Base-by-base conservation (phyloP, 2,797 vertebrate species). In the Rhinatrema bivittatum region DNA sequence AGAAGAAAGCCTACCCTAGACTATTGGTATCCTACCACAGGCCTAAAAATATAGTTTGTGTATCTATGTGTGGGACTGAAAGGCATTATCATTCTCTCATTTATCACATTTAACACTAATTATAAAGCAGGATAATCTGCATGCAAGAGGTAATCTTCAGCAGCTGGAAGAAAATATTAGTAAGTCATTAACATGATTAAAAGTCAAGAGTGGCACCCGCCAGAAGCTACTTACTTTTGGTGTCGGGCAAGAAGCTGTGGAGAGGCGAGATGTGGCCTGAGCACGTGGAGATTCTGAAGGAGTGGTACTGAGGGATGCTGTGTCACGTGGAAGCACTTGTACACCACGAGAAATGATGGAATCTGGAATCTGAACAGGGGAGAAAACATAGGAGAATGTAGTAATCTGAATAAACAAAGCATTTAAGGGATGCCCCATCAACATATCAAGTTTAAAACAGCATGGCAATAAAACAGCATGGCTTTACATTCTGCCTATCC, bases 331-430 rank as follows among this genome's bases (percentile, higher is more conserved):
- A 54, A 99, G 87, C 73, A 97, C 94, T 86, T 99, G 95, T 70
- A 99, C 93, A 39, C 95, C 95, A 78, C 94, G 89, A 39, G 95
- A 99, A 59, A 93, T 95, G 52, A 99, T 98, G 81, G 93, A 93
- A 73, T 99, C 94, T 79, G 95, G 95, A 84, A 97, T 98, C 95
- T 98, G 80, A 53, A 76, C 31, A 60, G 51, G 15, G 10, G 34
- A 51, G 53, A 14, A 52, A 8, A 44, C 10, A 49, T 8, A 46
- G 38, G 5, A 16, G 29, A 11, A 15, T 28, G 47, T 40, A 58
- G 46, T 32, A 40, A 21, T 35, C 10, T 21, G 16, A 53, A 48
- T 11, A 42, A 44, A 20, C 26, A 3, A 22, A 44, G 29, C 3
- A 12, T 19, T 9, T 21, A 29, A 21, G 29, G 21, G 15, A 42